Base-by-base conservation (phyloP, 92 coral and sea anemone genomes). In the Zoanthus gigantus region DNA sequence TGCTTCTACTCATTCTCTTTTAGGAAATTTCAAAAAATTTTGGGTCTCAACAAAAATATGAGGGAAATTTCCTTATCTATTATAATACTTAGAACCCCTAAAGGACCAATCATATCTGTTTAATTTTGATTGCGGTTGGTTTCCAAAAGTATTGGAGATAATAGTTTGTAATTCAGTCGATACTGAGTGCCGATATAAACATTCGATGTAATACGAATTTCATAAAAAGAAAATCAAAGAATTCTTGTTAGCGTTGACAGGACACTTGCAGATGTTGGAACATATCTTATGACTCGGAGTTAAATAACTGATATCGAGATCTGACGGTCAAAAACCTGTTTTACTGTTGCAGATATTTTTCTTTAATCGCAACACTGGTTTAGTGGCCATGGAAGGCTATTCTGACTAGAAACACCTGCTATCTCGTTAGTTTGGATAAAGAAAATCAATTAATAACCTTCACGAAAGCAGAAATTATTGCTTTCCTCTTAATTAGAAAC, bases 401-500 rank as follows among this genome's bases (percentile, higher is more conserved):
- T 4, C 31, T 6, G 3, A n/a, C 46, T 15, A 16, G 11, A 67
- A 44, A 31, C 85, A 81, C 85, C 85, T 81, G 85, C 85, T 77
- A 5, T 54, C 47, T 66, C 52, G 28, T 81, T 30, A 45, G 63
- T 81, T 67, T 81, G 42, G 44, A 67, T 44, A 81, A 13, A 66
- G 23, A 81, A 81, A 81, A 47, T 23, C 48, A 81, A 65, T 81
- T 81, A 81, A 65, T 66, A 67, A 74, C 74, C 65, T 65, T 47
- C 76, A 67, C 73, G 85, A 3, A 54, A 29, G 71, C 45, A 81
- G 45, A 47, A 14, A 10, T 16, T 67, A 81, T 46, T 81, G 85
- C 74, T 65, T 81, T 63, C 67, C 10, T 28, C 74, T 46, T 81
- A 81, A 81, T 66, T 81, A 81, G 74, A 44, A 47, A 10, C 75